Evolutionary conservation across 2,888 invertebrate genomes (phyloP).

Genomic region (Tenthredo distinguenda): DNA sequence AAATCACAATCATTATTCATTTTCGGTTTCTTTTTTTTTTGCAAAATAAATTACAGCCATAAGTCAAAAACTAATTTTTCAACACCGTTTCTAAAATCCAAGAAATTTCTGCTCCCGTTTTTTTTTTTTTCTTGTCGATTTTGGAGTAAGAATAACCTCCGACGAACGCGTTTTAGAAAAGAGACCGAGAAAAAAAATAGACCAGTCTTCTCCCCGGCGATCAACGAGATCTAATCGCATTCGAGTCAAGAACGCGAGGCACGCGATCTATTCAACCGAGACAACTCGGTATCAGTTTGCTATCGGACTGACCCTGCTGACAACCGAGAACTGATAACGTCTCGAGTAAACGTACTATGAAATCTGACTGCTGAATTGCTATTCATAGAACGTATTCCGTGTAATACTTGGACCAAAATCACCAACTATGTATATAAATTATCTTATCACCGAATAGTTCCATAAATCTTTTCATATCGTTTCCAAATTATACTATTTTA

Average conservation of each 20-base stretch:
- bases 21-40: background rate
- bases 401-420: background rate
- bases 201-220: background rate
- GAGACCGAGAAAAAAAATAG: background rate
- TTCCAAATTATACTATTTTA: too few relatives aligned
- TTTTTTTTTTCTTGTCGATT: background rate
- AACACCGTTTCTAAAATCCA: background rate
- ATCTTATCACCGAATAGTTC: background rate
- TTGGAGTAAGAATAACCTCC: background rate
- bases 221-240: slow-evolving; percentile 36
- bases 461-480: too few relatives aligned
- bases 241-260: slow-evolving; percentile 31
- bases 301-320: background rate
- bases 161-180: background rate
- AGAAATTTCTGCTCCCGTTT: background rate
- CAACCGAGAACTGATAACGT: slow-evolving; percentile 14
- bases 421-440: background rate
- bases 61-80: background rate
- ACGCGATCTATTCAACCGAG: slow-evolving; percentile 27
- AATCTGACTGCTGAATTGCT: background rate
- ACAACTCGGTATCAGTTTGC: slow-evolving; percentile 32
- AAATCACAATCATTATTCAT: background rate
- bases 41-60: background rate
- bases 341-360: slow-evolving; percentile 6
- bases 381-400: background rate